Evolutionary conservation across 2,888 invertebrate genomes (phyloP).

Genomic region (Mesorhabditis spiculigera): DNA sequence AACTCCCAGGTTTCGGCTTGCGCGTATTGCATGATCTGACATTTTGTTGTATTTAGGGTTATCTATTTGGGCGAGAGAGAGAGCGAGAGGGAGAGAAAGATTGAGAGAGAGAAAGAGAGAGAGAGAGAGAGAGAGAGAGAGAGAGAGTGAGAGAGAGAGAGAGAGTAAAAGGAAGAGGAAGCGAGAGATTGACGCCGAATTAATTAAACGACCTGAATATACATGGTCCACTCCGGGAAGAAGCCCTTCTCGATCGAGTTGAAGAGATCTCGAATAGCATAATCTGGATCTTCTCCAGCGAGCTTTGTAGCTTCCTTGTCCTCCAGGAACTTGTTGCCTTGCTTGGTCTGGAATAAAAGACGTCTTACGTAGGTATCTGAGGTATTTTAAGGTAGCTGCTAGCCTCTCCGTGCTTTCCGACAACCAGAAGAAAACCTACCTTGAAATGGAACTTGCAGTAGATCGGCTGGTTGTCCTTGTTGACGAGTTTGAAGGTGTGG

Average conservation of each 20-base stretch:
- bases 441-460: slow-evolving; percentile 49
- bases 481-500: slow-evolving; percentile 50
- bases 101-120: too few relatives aligned
- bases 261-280: slow-evolving; percentile 58
- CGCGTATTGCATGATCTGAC: slow-evolving; percentile 60
- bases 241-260: slow-evolving; percentile 58
- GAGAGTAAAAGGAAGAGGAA: background rate
- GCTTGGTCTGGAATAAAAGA: slow-evolving; percentile 30
- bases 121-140: too few relatives aligned
- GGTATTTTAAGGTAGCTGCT: background rate
- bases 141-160: too few relatives aligned
- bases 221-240: slow-evolving; percentile 62
- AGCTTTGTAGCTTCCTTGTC: slow-evolving; percentile 21
- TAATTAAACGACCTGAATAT: slow-evolving; percentile 53
- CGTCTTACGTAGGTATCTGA: background rate
- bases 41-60: background rate
- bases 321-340: slow-evolving; percentile 39
- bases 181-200: background rate
- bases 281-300: slow-evolving; percentile 56
- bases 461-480: slow-evolving; percentile 31
- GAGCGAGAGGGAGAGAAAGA: too few relatives aligned
- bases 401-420: background rate
- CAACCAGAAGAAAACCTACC: slow-evolving; percentile 15
- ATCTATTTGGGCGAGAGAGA: too few relatives aligned
- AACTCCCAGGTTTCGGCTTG: slow-evolving; percentile 59